Evolutionary conservation across 1,140 invertebrate species (phyloP).

Genomic region (Stegodyphus dumicola): DNA sequence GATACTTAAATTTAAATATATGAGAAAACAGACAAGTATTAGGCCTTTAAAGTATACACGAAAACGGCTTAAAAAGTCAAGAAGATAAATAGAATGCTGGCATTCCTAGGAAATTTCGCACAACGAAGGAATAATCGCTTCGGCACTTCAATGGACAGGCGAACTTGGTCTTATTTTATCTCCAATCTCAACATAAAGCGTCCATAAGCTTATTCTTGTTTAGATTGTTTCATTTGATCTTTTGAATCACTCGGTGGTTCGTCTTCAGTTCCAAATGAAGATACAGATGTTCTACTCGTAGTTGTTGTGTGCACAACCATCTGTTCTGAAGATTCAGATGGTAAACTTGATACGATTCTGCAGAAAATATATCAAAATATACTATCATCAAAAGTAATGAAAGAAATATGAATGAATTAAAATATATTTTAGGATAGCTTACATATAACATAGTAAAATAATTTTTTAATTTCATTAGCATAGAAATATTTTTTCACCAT

Average conservation of each 20-base stretch:
- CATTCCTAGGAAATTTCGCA: neutral
- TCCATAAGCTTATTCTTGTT: neutral
- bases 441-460: too few relatives aligned
- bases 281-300: conserved; percentile 11
- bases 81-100: neutral
- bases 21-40: neutral
- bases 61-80: neutral
- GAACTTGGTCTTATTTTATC: neutral
- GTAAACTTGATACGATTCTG: too few relatives aligned
- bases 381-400: too few relatives aligned
- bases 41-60: neutral
- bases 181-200: neutral
- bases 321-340: too few relatives aligned
- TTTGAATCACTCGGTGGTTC: neutral
- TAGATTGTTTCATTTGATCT: neutral
- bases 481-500: too few relatives aligned
- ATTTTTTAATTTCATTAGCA: too few relatives aligned
- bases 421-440: too few relatives aligned
- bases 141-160: conserved; percentile 26
- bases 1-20: neutral
- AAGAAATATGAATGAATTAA: too few relatives aligned
- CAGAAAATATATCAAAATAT: too few relatives aligned
- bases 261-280: neutral
- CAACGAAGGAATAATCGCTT: conserved; percentile 20
- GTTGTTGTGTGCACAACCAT: neutral